A percentile compares a stretch with the other conserved stretches of the same genome.
Conservation (phyloP, 1,140 invertebrate species). For the Drosophila carrolli region DNA sequence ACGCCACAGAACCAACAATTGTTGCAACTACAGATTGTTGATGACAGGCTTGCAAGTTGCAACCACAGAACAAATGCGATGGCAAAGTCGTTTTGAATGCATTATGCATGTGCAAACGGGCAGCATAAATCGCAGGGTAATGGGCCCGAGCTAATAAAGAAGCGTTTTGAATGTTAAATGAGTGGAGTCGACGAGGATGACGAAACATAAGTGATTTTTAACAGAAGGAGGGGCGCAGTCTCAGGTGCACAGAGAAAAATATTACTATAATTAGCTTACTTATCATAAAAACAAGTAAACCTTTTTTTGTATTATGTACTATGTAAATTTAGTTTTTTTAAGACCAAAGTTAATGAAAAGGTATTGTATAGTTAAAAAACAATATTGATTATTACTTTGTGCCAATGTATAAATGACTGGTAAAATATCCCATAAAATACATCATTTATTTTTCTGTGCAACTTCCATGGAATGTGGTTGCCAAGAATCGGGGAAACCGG, state of each 20-base stretch:
- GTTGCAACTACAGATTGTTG: constrained; percentile 12
- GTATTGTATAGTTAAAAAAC: too few relatives aligned
- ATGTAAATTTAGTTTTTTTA: too few relatives aligned
- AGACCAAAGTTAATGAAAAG: too few relatives aligned
- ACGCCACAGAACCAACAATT: constrained; percentile 15
- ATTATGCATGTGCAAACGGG: constrained; percentile 59
- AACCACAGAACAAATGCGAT: constrained; percentile 35
- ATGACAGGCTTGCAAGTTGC: constrained; percentile 11
- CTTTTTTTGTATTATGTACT: too few relatives aligned
- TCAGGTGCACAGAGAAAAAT: constrained; percentile 6
- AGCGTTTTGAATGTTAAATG: constrained; percentile 78
- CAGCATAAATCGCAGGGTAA: constrained; percentile 67
- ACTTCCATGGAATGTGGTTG: constrained; percentile 33
- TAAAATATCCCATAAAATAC: neutral
- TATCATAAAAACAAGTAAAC: neutral
- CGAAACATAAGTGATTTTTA: constrained; percentile 53
- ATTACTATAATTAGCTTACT: neutral
- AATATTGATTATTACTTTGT: too few relatives aligned
- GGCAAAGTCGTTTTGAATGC: constrained; percentile 41
- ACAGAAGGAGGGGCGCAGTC: constrained; percentile 19
- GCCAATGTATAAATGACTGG: neutral
- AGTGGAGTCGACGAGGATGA: constrained; percentile 40
- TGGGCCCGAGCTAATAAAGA: constrained; percentile 44
- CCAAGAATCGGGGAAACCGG: constrained; percentile 41
- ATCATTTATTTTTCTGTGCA: constrained; percentile 16